Evolutionary conservation across 1,140 invertebrate species (phyloP).

Genomic region (Ceratina japonica): DNA sequence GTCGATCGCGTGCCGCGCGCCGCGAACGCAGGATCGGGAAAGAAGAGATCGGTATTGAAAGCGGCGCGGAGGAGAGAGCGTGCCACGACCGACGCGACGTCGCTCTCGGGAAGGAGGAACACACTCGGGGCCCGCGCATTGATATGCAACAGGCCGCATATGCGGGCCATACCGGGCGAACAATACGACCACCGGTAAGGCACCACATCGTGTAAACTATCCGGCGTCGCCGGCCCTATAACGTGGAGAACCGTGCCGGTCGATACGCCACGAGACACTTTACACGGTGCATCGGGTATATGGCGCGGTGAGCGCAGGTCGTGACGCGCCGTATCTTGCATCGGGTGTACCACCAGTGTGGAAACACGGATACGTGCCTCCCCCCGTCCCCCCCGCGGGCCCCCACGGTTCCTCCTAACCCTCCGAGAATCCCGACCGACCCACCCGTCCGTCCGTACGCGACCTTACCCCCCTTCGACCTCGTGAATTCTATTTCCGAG

Average conservation of each 20-base stretch:
- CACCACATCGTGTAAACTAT: constrained; percentile 73
- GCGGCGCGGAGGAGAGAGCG: not conserved
- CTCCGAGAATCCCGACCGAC: constrained; percentile 1
- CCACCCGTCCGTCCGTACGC: constrained; percentile 27
- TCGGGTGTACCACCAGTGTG: constrained; percentile 77
- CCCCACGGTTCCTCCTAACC: not conserved
- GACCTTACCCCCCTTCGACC: constrained; percentile 11
- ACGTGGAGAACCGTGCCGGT: constrained; percentile 54
- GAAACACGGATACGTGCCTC: constrained; percentile 76
- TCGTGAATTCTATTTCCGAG: constrained; percentile 8
- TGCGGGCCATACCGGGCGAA: constrained; percentile 63
- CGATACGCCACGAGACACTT: constrained; percentile 62
- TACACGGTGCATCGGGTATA: constrained; percentile 71
- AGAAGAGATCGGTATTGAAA: constrained; percentile 23
- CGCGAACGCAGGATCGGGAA: not conserved
- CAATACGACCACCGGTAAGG: constrained; percentile 71
- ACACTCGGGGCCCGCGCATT: constrained; percentile 58
- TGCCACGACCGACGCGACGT: constrained; percentile 17
- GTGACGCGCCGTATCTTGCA: constrained; percentile 77
- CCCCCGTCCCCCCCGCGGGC: constrained; percentile 46
- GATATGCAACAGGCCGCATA: constrained; percentile 67
- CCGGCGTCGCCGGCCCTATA: constrained; percentile 58
- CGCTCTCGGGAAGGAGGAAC: constrained; percentile 35
- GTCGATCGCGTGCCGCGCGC: not conserved
- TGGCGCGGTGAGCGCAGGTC: constrained; percentile 70